Evolutionary conservation across 1,140 invertebrate genomes (phyloP).

Genomic region (Pseudomyrmex dendroicus): DNA sequence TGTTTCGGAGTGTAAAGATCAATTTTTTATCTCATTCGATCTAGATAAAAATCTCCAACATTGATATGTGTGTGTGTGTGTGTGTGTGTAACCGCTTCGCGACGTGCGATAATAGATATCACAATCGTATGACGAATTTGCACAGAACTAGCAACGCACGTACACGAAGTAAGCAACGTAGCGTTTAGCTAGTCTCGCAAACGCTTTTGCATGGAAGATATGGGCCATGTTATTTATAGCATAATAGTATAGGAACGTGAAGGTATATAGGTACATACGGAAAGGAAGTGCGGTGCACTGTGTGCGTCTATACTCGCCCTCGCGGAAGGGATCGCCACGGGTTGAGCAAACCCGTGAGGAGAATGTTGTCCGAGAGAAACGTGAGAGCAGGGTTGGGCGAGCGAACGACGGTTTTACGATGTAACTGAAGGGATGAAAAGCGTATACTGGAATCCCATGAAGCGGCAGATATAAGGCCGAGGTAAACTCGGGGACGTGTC

Average conservation of each 20-base stretch:
- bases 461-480: constrained; percentile 64
- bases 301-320: neutral
- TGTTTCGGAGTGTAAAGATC: no score
- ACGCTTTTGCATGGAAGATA: constrained; percentile 31
- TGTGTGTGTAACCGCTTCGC: no score
- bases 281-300: neutral
- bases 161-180: neutral
- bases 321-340: constrained; percentile 26
- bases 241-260: constrained; percentile 29
- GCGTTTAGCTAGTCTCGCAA: constrained; percentile 18
- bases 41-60: neutral
- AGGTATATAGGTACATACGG: neutral
- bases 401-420: constrained; percentile 54
- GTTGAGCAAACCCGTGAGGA: constrained; percentile 38
- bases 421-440: constrained; percentile 65
- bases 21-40: no score
- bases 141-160: neutral
- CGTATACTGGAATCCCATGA: constrained; percentile 64
- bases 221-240: constrained; percentile 56
- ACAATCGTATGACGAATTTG: constrained; percentile 8
- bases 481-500: constrained; percentile 70
- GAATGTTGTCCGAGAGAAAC: constrained; percentile 50
- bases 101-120: neutral
- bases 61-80: neutral
- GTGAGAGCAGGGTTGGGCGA: neutral